Evolutionary conservation across 1,140 invertebrate species (phyloP).

Genomic region (Dufourea novaeangliae): DNA sequence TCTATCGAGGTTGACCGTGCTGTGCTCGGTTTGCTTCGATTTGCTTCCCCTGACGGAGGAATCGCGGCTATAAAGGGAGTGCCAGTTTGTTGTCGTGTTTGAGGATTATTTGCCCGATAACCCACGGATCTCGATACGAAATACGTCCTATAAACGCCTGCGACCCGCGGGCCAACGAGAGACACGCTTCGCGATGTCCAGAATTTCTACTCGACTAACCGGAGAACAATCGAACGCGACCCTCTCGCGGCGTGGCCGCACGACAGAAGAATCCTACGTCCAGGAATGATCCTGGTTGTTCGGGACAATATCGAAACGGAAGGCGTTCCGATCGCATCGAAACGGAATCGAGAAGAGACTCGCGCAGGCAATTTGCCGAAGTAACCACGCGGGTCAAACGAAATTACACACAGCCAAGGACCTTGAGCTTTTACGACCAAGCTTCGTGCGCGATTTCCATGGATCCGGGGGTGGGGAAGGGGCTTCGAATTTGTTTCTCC

Average conservation of each 20-base stretch:
- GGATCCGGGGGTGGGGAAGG: too few species aligned
- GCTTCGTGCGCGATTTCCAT: background rate
- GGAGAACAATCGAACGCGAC: too few species aligned
- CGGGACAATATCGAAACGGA: too few species aligned
- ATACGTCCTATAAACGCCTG: background rate
- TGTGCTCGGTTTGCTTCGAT: slow-evolving; percentile 10
- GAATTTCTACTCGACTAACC: background rate
- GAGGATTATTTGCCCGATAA: slow-evolving; percentile 16
- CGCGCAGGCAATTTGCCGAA: slow-evolving; percentile 2
- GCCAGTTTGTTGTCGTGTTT: background rate
- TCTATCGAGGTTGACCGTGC: background rate
- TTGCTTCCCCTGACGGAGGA: background rate
- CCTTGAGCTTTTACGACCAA: background rate
- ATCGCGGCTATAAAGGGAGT: background rate
- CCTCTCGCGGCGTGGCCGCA: too few species aligned
- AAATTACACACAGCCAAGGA: background rate
- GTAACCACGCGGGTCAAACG: background rate
- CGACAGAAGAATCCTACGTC: too few species aligned
- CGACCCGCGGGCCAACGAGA: too few species aligned
- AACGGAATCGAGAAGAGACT: slow-evolving; percentile 21
- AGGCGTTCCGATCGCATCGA: slow-evolving; percentile 9
- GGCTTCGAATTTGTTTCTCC: background rate
- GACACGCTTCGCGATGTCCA: too few species aligned
- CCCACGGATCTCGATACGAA: background rate
- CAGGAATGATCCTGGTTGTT: too few species aligned